phyloP scores from a whole-genome alignment of 2,113 vertebrate genomes.

The Psophia crepitans region DNA sequence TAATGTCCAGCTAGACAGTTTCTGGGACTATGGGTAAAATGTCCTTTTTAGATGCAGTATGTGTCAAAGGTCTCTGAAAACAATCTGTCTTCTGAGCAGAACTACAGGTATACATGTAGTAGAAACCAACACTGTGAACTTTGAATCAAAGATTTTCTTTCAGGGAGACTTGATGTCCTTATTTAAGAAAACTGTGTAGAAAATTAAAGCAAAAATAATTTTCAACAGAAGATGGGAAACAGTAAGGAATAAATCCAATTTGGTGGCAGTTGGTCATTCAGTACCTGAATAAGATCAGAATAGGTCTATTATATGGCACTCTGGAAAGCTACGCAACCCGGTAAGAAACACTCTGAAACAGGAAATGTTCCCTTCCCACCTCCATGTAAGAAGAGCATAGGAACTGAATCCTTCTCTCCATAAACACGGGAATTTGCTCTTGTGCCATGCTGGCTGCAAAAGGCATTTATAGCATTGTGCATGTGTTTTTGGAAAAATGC shows the following conservation, averaged over 20 bases:
- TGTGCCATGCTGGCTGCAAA: background rate
- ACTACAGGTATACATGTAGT: background rate
- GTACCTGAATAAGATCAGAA: background rate
- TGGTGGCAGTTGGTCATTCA: background rate
- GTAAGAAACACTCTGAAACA: background rate
- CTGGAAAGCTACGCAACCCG: background rate
- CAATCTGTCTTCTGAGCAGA: background rate
- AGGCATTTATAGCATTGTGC: background rate
- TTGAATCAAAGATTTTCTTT: constrained; percentile 26
- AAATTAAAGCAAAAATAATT: constrained; percentile 9
- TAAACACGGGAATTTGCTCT: background rate
- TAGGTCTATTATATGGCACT: background rate
- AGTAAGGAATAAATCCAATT: background rate
- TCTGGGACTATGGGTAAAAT: background rate
- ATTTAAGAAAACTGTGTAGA: background rate
- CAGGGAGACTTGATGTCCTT: background rate
- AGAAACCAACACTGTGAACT: background rate
- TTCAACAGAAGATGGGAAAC: background rate
- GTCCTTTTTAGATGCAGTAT: background rate
- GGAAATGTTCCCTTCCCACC: background rate
- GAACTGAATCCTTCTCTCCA: background rate
- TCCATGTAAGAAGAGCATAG: rapidly evolving
- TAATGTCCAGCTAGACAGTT: background rate
- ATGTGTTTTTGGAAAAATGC: background rate
- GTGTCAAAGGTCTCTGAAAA: background rate